Conservation (phyloP, 2,888 invertebrate genomes). For the Cataglyphis livida region DNA sequence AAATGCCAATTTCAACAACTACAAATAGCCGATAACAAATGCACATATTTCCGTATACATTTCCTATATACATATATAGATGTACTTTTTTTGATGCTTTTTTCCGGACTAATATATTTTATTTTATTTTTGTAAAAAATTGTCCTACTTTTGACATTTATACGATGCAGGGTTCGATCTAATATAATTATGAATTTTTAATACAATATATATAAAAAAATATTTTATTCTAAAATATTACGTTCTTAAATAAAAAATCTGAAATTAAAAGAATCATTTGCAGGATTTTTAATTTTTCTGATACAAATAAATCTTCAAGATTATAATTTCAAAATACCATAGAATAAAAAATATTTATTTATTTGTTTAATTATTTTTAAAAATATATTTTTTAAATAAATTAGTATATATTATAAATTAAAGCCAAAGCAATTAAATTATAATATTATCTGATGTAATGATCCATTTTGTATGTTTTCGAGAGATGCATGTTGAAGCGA, state of each 20-base stretch:
- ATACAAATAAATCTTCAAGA: not conserved
- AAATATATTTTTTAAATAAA: not conserved
- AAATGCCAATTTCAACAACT: slow-evolving; percentile 45
- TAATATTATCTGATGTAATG: not conserved
- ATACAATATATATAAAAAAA: not conserved
- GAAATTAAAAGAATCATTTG: not conserved
- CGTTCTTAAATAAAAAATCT: not conserved
- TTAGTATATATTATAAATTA: not conserved
- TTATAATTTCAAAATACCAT: not conserved
- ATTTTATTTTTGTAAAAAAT: not conserved
- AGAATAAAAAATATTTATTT: not conserved
- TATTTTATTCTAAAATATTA: not conserved
- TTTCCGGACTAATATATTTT: not conserved
- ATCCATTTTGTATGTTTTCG: not conserved
- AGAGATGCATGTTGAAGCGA: not conserved
- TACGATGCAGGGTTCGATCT: not conserved
- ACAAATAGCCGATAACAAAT: slow-evolving; percentile 30
- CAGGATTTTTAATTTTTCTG: not conserved
- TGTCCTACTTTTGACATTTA: not conserved
- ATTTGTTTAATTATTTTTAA: not conserved
- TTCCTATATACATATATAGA: not conserved
- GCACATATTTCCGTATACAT: not conserved
- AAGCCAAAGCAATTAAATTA: not conserved
- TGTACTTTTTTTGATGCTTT: not conserved
- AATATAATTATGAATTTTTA: not conserved